These are phyloP conservation scores for Trichogramma pretiosum DNA, from an alignment of 1,140 invertebrate species.

Conservation along the genomic window DNA sequence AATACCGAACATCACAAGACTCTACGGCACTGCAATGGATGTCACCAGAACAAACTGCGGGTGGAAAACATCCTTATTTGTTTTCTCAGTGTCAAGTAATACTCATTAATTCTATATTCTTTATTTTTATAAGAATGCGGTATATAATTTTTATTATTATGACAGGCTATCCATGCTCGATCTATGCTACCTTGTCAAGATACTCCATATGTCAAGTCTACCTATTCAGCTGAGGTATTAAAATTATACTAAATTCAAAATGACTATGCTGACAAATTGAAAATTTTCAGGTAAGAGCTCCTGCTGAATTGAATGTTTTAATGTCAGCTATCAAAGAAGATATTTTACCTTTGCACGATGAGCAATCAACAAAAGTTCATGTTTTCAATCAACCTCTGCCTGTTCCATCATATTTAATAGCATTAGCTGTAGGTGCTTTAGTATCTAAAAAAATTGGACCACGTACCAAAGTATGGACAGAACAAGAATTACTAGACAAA, in stretches of 20 bases:
- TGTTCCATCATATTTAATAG: conserved; percentile 70
- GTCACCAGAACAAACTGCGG: conserved; percentile 74
- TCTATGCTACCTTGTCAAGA: conserved; percentile 90
- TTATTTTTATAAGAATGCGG: conserved; percentile 7
- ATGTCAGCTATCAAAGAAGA: conserved; percentile 76
- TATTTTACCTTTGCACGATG: conserved; percentile 30
- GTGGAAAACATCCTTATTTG: conserved; percentile 78
- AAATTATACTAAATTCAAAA: conserved; percentile 1
- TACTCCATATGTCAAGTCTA: conserved; percentile 81
- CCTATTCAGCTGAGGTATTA: conserved; percentile 71
- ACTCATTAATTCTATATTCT: conserved; percentile 10
- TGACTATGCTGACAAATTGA: conserved; percentile 2
- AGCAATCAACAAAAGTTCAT: conserved; percentile 38
- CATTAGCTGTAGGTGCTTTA: conserved; percentile 78
- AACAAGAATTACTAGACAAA: conserved; percentile 74
- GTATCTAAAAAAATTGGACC: conserved; percentile 69
- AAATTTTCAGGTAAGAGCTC: conserved; percentile 56
- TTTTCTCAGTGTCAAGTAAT: conserved; percentile 85
- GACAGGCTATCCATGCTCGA: conserved; percentile 84
- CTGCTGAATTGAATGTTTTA: conserved; percentile 67
- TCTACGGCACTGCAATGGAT: conserved; percentile 86
- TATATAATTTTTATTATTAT: conserved; percentile 26
- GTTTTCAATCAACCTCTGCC: conserved; percentile 70
- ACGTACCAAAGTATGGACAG: conserved; percentile 77
- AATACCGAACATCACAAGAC: conserved; percentile 65